Evolutionary conservation across 2,888 invertebrate genomes (phyloP).

Genomic region (Rhimphoctona megacephalus): DNA sequence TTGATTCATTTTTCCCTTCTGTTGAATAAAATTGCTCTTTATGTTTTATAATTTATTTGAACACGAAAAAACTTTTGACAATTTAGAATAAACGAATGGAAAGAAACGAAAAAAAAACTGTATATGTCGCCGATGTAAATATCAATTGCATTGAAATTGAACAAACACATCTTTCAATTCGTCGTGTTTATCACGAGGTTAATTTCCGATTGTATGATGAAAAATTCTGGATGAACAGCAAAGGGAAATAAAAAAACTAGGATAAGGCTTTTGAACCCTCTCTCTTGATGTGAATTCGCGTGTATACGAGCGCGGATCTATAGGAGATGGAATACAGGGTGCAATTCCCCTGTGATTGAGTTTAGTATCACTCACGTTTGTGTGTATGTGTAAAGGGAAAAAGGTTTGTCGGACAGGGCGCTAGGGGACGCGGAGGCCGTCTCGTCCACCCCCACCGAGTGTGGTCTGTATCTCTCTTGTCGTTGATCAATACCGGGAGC

Average conservation of each 20-base stretch:
- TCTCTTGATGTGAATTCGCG: background rate
- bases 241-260: background rate
- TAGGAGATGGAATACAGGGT: slow-evolving; percentile 20
- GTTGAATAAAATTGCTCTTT: background rate
- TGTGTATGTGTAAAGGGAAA: background rate
- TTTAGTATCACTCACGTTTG: background rate
- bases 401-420: slow-evolving; percentile 36
- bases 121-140: background rate
- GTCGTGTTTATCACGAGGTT: background rate
- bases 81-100: background rate
- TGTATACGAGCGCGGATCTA: background rate
- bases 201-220: background rate
- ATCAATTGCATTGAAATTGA: background rate
- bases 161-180: background rate
- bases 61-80: background rate
- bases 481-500: slow-evolving; percentile 72
- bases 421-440: slow-evolving; percentile 62
- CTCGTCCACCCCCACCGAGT: slow-evolving; percentile 30
- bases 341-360: slow-evolving; percentile 3
- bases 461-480: slow-evolving; percentile 37
- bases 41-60: background rate
- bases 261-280: background rate
- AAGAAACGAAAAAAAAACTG: background rate
- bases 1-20: background rate
- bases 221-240: background rate